phyloP scores from a whole-genome alignment of 2,113 vertebrate genomes.

The Agapornis roseicollis region DNA sequence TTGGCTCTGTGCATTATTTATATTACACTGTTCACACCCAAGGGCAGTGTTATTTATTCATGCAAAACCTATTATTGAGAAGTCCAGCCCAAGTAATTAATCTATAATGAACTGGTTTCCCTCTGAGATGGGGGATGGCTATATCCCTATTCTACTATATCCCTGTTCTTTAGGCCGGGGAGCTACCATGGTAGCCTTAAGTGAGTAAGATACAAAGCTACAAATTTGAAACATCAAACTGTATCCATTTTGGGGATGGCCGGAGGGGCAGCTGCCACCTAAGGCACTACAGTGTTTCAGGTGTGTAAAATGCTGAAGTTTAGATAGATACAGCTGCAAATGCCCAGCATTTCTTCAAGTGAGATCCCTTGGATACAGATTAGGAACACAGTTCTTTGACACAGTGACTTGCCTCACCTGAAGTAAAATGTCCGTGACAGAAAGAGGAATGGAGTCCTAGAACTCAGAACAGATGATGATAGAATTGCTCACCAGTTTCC shows the following conservation, averaged over 20 bases:
- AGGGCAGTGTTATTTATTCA: not conserved
- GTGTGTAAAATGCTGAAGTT: not conserved
- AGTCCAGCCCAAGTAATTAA: not conserved
- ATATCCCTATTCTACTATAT: not conserved
- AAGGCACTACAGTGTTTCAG: not conserved
- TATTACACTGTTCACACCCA: rapidly evolving
- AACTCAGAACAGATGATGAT: not conserved
- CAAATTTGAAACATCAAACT: not conserved
- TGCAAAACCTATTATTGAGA: not conserved
- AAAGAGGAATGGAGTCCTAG: not conserved
- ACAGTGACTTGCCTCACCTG: not conserved
- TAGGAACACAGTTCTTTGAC: not conserved
- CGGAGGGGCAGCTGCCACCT: not conserved
- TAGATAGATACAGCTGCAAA: not conserved
- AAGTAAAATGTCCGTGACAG: not conserved
- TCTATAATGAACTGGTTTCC: not conserved
- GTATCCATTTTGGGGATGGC: not conserved
- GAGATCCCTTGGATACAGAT: not conserved
- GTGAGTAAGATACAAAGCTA: not conserved
- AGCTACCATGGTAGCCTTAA: not conserved
- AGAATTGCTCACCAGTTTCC: not conserved
- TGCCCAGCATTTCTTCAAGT: not conserved
- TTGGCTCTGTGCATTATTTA: not conserved
- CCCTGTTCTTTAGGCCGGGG: not conserved
- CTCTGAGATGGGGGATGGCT: not conserved